Percentiles rank a stretch among this genome's conserved stretches.
Conservation (phyloP, 1,140 invertebrate genomes). For the Drosophila tropicalis region DNA sequence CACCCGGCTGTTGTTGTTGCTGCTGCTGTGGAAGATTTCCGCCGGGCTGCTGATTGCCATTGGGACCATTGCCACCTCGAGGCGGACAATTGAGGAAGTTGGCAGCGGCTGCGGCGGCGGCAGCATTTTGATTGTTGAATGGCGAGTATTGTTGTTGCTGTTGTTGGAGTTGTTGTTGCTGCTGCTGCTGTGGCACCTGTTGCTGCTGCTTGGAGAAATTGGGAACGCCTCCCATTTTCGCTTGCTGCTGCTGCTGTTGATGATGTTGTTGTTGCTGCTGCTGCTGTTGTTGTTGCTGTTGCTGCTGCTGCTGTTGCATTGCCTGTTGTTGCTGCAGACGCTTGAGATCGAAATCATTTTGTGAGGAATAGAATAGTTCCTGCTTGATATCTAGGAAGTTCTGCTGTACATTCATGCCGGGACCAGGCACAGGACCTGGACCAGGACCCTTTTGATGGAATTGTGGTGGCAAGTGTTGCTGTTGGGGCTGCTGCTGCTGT, state of each 20-base stretch:
- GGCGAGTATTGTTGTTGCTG: conserved; percentile 88
- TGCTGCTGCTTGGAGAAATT: conserved; percentile 83
- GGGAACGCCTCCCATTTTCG: conserved; percentile 67
- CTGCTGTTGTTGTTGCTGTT: conserved; percentile 65
- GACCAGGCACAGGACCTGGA: conserved; percentile 29
- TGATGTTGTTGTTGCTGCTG: conserved; percentile 65
- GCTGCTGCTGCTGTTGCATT: conserved; percentile 75
- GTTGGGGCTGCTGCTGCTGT: conserved; percentile 71
- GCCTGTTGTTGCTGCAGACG: conserved; percentile 79
- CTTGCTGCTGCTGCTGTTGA: conserved; percentile 41
- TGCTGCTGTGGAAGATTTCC: conserved; percentile 84
- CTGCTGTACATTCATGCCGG: conserved; percentile 72
- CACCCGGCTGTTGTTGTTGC: conserved; percentile 52
- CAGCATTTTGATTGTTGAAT: conserved; percentile 84
- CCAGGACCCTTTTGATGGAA: conserved; percentile 78
- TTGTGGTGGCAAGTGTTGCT: conserved; percentile 78
- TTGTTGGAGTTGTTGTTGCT: conserved; percentile 85
- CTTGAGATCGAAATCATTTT: conserved; percentile 83
- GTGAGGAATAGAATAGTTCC: conserved; percentile 82
- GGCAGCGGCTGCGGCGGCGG: conserved; percentile 37
- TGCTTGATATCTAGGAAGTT: conserved; percentile 80
- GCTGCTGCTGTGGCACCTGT: conserved; percentile 83
- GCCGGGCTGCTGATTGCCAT: conserved; percentile 83
- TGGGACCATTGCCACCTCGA: conserved; percentile 84
- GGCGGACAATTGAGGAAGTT: conserved; percentile 78